Percentiles rank a stretch among this genome's conserved stretches.
These are phyloP conservation scores for Lampropteryx suffumata DNA, from an alignment of 2,888 invertebrate genomes.

Conservation along the genomic window DNA sequence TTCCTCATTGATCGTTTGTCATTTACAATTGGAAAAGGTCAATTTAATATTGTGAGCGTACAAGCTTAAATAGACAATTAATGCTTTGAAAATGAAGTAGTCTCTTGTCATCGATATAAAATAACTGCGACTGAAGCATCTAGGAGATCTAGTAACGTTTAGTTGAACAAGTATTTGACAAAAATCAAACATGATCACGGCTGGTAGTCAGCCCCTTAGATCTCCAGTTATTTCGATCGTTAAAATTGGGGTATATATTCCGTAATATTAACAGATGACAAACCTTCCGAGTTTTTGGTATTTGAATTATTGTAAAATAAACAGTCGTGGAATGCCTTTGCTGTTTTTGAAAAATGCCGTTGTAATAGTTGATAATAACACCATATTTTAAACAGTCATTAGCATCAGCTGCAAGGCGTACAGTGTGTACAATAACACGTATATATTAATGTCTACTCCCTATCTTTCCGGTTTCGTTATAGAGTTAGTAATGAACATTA, in stretches of 20 bases:
- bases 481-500: constrained; percentile 2
- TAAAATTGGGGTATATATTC: too few species aligned
- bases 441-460: constrained; percentile 1
- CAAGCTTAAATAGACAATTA: neutral
- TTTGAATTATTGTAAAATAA: too few species aligned
- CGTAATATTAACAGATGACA: too few species aligned
- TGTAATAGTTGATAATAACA: too few species aligned
- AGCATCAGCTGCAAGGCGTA: neutral
- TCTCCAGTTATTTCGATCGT: too few species aligned
- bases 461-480: constrained; percentile 9
- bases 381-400: neutral
- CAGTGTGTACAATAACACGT: neutral
- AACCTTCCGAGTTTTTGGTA: too few species aligned
- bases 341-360: too few species aligned
- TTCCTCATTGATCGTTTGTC: constrained; percentile 40
- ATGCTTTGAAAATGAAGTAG: neutral
- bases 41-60: constrained; percentile 7
- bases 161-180: too few species aligned
- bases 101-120: too few species aligned
- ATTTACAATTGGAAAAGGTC: constrained; percentile 43
- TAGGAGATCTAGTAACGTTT: neutral
- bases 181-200: too few species aligned
- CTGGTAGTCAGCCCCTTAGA: too few species aligned
- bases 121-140: neutral
- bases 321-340: too few species aligned